Evolutionary conservation across 1,140 invertebrate species (phyloP).

Genomic region (Melitaea cinxia): DNA sequence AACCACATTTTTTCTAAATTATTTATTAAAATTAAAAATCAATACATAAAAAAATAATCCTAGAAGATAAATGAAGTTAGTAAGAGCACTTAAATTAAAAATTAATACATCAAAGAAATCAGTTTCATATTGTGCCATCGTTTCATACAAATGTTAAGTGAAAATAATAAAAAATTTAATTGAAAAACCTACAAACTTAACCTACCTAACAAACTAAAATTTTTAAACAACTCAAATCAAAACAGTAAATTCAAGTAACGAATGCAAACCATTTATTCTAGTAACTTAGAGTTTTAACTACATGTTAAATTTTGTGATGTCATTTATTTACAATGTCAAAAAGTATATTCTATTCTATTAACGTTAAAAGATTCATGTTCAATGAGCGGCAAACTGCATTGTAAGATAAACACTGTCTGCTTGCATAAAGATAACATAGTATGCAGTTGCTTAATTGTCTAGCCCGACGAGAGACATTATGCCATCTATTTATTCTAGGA

Average conservation of each 20-base stretch:
- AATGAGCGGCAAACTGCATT: conserved; percentile 2
- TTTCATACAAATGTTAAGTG: conserved; percentile 30
- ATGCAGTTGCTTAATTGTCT: background rate
- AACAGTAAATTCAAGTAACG: conserved; percentile 65
- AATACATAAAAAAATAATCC: conserved; percentile 72
- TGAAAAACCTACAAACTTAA: conserved; percentile 49
- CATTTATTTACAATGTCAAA: conserved; percentile 67
- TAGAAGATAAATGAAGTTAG: conserved; percentile 69
- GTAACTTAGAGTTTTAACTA: conserved; percentile 40
- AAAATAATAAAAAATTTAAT: conserved; percentile 26
- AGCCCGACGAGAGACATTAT: conserved; percentile 15
- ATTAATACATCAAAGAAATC: conserved; percentile 66
- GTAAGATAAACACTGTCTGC: conserved; percentile 7
- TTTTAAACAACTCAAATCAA: conserved; percentile 66
- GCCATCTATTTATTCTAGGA: conserved; percentile 16
- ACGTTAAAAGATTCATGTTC: conserved; percentile 3
- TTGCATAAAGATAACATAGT: conserved; percentile 17
- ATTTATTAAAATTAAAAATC: conserved; percentile 79
- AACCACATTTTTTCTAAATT: conserved; percentile 51
- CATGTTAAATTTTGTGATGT: conserved; percentile 66
- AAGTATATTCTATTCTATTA: conserved; percentile 37
- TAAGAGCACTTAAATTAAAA: conserved; percentile 63
- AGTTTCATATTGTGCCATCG: conserved; percentile 49
- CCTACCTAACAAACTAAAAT: conserved; percentile 43
- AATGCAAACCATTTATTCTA: conserved; percentile 46